These are phyloP conservation scores for Chromis chromis DNA, from an alignment of 2,797 vertebrate species.

Conservation along the genomic window DNA sequence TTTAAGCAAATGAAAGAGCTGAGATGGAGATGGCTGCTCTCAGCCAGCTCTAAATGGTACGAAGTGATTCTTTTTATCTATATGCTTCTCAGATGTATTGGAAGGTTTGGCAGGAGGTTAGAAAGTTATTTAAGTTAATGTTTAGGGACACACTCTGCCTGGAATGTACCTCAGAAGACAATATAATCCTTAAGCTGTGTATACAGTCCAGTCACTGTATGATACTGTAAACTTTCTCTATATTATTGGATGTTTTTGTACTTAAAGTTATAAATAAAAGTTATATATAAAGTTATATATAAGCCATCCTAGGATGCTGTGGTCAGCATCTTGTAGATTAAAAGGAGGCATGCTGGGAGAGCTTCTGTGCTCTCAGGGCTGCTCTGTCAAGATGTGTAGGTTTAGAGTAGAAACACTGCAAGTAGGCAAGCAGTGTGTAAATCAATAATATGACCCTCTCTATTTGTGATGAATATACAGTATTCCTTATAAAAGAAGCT, in stretches of 20 bases:
- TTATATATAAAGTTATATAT: not conserved
- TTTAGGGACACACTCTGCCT: constrained; percentile 14
- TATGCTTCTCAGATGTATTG: constrained; percentile 23
- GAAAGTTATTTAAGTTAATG: constrained; percentile 18
- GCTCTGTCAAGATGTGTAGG: not conserved
- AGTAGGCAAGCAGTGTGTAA: not conserved
- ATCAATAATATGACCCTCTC: not conserved
- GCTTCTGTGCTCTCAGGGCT: not conserved
- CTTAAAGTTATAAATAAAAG: no score
- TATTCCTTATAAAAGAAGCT: not conserved
- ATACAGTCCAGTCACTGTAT: not conserved
- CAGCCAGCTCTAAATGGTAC: constrained; percentile 16
- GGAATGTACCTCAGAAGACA: constrained; percentile 18
- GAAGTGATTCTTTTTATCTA: constrained; percentile 13
- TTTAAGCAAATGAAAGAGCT: constrained; percentile 8
- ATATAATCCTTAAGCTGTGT: constrained; percentile 8
- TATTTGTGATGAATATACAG: not conserved
- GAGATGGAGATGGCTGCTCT: not conserved
- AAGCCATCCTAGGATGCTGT: not conserved
- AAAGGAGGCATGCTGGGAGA: not conserved
- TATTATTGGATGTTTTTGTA: no score
- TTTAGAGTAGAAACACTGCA: not conserved
- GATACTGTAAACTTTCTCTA: no score
- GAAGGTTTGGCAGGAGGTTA: constrained; percentile 26
- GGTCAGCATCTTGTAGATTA: constrained; percentile 1